These are phyloP conservation scores for Drosophila percnosoma DNA, from an alignment of 2,888 invertebrate genomes.

Conservation along the genomic window DNA sequence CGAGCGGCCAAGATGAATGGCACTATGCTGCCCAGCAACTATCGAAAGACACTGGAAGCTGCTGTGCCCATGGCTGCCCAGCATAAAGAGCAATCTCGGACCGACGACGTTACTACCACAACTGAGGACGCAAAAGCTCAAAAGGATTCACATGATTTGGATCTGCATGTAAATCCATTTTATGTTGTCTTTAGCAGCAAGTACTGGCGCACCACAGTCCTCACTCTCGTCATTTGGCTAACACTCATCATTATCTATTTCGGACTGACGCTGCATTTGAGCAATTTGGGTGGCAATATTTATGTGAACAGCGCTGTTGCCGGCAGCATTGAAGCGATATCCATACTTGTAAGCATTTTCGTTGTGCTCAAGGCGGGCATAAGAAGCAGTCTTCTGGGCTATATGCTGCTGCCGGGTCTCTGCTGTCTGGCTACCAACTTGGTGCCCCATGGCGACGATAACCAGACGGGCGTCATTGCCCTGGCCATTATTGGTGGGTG, in stretches of 20 bases:
- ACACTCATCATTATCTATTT: slow-evolving; percentile 91
- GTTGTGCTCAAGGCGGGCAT: slow-evolving; percentile 90
- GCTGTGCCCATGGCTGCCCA: slow-evolving; percentile 78
- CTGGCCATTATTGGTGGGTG: slow-evolving; percentile 89
- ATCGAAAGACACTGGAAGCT: slow-evolving; percentile 87
- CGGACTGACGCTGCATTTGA: slow-evolving; percentile 91
- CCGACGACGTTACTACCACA: slow-evolving; percentile 22
- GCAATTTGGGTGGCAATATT: slow-evolving; percentile 90
- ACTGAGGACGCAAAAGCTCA: slow-evolving; percentile 66
- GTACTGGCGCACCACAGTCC: slow-evolving; percentile 88
- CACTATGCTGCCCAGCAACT: slow-evolving; percentile 87
- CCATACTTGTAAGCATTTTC: slow-evolving; percentile 90
- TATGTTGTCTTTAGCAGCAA: slow-evolving; percentile 88
- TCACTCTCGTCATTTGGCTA: slow-evolving; percentile 90
- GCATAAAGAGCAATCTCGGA: slow-evolving; percentile 23
- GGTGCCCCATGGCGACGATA: slow-evolving; percentile 86
- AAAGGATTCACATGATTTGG: slow-evolving; percentile 9
- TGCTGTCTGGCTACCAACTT: slow-evolving; percentile 88
- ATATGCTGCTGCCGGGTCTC: slow-evolving; percentile 89
- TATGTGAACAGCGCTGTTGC: slow-evolving; percentile 89
- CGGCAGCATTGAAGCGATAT: slow-evolving; percentile 90
- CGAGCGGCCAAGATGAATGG: slow-evolving; percentile 89
- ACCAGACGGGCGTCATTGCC: slow-evolving; percentile 87
- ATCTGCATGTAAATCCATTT: slow-evolving; percentile 85
- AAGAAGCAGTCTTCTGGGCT: slow-evolving; percentile 88